Conservation (phyloP, 1,140 invertebrate genomes). For the Bilobella aurantiaca region DNA sequence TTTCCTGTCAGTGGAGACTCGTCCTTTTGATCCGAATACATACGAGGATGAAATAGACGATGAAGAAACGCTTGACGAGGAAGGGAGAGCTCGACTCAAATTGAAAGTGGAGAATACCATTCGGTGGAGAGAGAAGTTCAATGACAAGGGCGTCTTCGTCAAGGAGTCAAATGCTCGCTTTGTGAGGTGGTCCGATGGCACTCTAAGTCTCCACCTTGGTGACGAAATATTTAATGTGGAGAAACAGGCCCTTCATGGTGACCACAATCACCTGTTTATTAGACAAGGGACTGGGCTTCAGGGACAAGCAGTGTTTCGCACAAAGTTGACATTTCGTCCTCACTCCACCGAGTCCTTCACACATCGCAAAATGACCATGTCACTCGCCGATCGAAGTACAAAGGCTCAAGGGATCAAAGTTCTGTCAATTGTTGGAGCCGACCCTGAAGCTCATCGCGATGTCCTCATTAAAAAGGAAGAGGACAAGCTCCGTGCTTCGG, state of each 20-base stretch:
- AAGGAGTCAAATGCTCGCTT: conserved; percentile 92
- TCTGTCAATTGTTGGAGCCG: conserved; percentile 80
- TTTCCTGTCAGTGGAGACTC: conserved; percentile 79
- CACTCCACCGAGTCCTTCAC: conserved; percentile 97
- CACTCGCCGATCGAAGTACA: conserved; percentile 88
- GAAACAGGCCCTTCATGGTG: conserved; percentile 77
- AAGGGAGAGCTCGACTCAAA: conserved; percentile 83
- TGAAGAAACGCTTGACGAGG: conserved; percentile 94
- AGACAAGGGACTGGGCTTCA: conserved; percentile 95
- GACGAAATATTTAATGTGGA: conserved; percentile 97
- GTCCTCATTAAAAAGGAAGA: conserved; percentile 95
- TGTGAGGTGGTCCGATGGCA: conserved; percentile 95
- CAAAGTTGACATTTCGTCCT: conserved; percentile 91
- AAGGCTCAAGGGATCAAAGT: conserved; percentile 92
- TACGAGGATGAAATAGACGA: conserved; percentile 99
- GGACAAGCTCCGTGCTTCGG: conserved; percentile 74
- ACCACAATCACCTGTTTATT: conserved; percentile 90
- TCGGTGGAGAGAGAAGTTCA: conserved; percentile 79
- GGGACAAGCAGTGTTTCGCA: conserved; percentile 91
- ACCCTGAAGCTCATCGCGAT: conserved; percentile 82
- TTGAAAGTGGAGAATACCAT: conserved; percentile 96
- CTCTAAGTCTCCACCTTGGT: conserved; percentile 92
- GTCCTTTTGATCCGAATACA: conserved; percentile 86
- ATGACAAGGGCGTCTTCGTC: conserved; percentile 68
- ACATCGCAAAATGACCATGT: conserved; percentile 96